A percentile compares a stretch with the other conserved stretches of the same genome.
phyloP scores from a whole-genome alignment of 30 jellyfish, hydroid and myxozoan species.

The Mastigias papua region DNA sequence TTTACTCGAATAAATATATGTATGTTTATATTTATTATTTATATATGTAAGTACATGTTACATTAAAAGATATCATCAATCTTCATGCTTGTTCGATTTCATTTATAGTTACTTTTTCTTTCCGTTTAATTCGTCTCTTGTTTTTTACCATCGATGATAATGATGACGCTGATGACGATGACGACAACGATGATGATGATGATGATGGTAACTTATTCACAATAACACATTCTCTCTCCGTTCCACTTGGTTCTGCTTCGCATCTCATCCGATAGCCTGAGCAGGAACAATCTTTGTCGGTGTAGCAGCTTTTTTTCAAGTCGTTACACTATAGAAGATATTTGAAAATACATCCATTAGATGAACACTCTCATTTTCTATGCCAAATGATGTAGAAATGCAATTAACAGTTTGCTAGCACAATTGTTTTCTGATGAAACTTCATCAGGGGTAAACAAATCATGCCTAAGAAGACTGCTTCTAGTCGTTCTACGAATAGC shows the following conservation, averaged over 20 bases:
- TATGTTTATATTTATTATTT: slow-evolving; percentile 26
- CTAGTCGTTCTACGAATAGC: too few relatives aligned
- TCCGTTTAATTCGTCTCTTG: not conserved
- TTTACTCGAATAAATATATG: slow-evolving; percentile 30
- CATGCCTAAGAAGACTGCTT: too few relatives aligned
- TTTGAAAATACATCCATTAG: too few relatives aligned
- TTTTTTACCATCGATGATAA: too few relatives aligned
- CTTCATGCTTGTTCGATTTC: slow-evolving; percentile 15
- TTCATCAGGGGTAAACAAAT: too few relatives aligned
- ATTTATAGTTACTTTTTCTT: not conserved
- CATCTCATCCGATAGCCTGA: slow-evolving; percentile 51
- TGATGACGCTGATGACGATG: too few relatives aligned
- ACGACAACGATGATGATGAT: not conserved
- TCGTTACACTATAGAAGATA: slow-evolving; percentile 23
- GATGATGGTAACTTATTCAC: slow-evolving; percentile 7
- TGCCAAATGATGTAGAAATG: too few relatives aligned
- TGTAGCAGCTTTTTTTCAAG: slow-evolving; percentile 46
- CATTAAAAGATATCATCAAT: not conserved
- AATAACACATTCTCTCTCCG: slow-evolving; percentile 39
- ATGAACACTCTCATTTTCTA: too few relatives aligned
- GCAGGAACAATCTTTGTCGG: slow-evolving; percentile 63
- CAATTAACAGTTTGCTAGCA: too few relatives aligned
- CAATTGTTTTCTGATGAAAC: too few relatives aligned
- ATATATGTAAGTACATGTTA: slow-evolving; percentile 30
- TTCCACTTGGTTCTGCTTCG: slow-evolving; percentile 56